These are phyloP conservation scores for Trachelus tabidus DNA, from an alignment of 2,888 invertebrate genomes.

Conservation along the genomic window DNA sequence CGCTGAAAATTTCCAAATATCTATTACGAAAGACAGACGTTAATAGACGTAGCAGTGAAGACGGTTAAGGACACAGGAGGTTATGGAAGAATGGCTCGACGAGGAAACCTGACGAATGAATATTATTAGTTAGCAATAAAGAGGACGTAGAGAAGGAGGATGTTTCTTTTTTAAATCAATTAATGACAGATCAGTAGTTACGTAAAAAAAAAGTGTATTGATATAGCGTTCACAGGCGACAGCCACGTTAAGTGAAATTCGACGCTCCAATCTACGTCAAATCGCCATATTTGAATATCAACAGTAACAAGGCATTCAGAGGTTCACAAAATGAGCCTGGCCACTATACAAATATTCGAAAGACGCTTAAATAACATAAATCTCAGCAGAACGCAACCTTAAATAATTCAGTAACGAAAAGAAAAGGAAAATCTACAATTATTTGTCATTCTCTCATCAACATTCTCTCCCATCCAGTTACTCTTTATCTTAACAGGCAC, in stretches of 20 bases:
- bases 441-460: not conserved
- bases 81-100: not conserved
- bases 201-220: conserved; percentile 5
- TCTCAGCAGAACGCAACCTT: not conserved
- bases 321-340: not conserved
- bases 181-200: not conserved
- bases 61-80: not conserved
- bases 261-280: not conserved
- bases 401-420: not conserved
- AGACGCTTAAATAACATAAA: not conserved
- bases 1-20: not conserved
- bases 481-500: not conserved
- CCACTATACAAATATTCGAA: not conserved
- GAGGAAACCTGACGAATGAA: not conserved
- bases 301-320: not conserved
- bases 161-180: not conserved
- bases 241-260: not conserved
- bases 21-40: not conserved
- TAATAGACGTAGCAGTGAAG: not conserved
- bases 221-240: not conserved
- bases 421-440: not conserved
- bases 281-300: not conserved
- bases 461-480: not conserved
- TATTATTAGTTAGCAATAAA: not conserved
- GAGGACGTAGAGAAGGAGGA: not conserved